Evolutionary conservation across 1,140 invertebrate genomes (phyloP), one percentile per base, ranked within the genome.

Genomic region (Caerostris darwini): DNA sequence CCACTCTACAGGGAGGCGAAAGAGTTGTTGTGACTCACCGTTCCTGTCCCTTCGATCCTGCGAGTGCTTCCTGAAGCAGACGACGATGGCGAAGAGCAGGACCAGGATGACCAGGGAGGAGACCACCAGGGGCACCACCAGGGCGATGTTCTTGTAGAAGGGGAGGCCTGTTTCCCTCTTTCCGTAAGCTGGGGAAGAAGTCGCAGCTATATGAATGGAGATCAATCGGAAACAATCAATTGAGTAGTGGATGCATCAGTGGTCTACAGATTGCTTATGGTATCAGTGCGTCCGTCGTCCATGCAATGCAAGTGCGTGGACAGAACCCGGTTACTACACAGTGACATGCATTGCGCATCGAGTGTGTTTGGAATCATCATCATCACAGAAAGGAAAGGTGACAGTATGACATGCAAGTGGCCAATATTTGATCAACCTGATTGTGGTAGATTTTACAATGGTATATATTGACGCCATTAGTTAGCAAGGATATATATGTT

Each of bases 31-130:
- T 1, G 53, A 50, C 83, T 7, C 58, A 93, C 92, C 92, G 8
- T 82, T 19, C 7, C 71, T 81, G 54, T 69, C 92, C 64, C 92
- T 58, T 8, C 92, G 17, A 12, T 94, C 92, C 56, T 94, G 85
- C 3, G 92, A 88, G 6, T 94, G 90, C 19, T 90, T 94, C 53
- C 90, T 87, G 54, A 94, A 94, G 61, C 94, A 94, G 19, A 94
- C 90, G 3, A 88, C 90, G 10, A 94, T 90, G 57, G 90, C 89
- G 14, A 94, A 90, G 7, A 92, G 57, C 10, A 94, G 61, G 17
- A 94, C 86, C 34, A 94, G 10, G 61, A 94, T 81, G 12, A 94
- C 94, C 5, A 92, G 53, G 3, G 88, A 90, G 0, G 90, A 92
- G 7, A 94, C 90, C 50, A 94, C 90, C 5, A 92, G 90, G 14